These are phyloP conservation scores for Tenrec ecaudatus DNA, from an alignment of 2,113 vertebrate genomes.

Conservation along the genomic window DNA sequence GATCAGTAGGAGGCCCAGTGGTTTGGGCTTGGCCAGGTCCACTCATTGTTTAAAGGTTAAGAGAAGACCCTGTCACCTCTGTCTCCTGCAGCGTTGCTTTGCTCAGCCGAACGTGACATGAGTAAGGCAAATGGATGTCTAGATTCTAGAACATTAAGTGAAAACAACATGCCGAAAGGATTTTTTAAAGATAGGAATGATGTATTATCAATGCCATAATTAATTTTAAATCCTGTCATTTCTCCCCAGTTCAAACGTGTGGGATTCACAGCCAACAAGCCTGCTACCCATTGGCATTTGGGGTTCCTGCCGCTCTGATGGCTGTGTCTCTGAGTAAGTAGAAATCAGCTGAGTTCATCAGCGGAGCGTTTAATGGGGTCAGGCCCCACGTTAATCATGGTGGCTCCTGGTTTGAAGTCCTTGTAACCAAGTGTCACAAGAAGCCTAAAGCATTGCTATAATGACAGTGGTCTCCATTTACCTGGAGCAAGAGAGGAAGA, in stretches of 20 bases:
- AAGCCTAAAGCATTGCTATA: background rate
- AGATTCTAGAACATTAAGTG: background rate
- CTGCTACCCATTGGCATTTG: slow-evolving; percentile 96
- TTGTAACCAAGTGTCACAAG: background rate
- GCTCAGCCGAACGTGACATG: background rate
- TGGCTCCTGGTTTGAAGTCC: background rate
- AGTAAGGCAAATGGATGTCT: background rate
- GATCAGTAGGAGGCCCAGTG: background rate
- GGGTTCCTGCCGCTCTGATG: slow-evolving; percentile 96
- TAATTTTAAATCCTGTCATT: background rate
- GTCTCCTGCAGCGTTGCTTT: background rate
- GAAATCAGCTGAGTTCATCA: background rate
- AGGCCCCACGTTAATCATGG: background rate
- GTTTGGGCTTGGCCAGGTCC: background rate
- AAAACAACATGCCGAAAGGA: background rate
- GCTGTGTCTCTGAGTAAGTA: slow-evolving; percentile 92
- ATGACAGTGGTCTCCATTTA: background rate
- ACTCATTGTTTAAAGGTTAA: background rate
- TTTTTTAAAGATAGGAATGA: background rate
- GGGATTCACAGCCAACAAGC: slow-evolving; percentile 90
- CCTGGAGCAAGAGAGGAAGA: background rate
- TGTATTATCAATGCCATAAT: background rate
- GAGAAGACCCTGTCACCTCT: background rate
- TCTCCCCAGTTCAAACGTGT: slow-evolving; percentile 90
- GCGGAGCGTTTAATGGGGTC: background rate